These are phyloP conservation scores for Anorthoa munda DNA, from an alignment of 2,888 invertebrate genomes.

Conservation along the genomic window DNA sequence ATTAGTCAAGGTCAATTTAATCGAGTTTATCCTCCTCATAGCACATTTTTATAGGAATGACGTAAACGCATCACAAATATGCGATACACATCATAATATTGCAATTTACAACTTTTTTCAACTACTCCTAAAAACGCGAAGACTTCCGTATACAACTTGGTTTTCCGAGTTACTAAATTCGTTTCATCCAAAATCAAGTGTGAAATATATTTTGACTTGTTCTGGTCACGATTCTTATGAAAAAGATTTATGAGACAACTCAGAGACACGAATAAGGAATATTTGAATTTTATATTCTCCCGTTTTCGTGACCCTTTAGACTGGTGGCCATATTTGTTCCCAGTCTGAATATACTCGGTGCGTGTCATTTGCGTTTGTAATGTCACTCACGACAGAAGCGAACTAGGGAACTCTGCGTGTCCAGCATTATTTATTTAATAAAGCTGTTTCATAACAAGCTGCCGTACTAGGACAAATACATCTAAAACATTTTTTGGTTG, in stretches of 20 bases:
- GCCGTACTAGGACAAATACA: background rate
- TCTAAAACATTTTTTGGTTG: background rate
- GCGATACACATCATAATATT: background rate
- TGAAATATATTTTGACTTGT: slow-evolving; percentile 50
- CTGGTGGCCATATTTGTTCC: slow-evolving; percentile 21
- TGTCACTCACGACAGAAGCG: slow-evolving; percentile 41
- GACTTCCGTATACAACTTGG: slow-evolving; percentile 38
- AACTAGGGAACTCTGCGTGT: slow-evolving; percentile 33
- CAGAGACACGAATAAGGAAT: slow-evolving; percentile 39
- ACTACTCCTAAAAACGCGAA: slow-evolving; percentile 2
- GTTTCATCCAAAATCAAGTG: slow-evolving; percentile 45
- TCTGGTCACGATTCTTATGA: slow-evolving; percentile 55
- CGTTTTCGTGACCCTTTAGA: slow-evolving; percentile 39
- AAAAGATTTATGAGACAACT: slow-evolving; percentile 44
- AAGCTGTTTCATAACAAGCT: slow-evolving; percentile 20
- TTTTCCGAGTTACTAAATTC: slow-evolving; percentile 43
- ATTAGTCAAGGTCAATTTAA: background rate
- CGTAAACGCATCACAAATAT: slow-evolving; percentile 37
- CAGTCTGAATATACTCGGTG: slow-evolving; percentile 19
- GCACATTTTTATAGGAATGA: slow-evolving; percentile 6
- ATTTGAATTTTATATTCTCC: slow-evolving; percentile 39
- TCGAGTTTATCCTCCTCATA: background rate
- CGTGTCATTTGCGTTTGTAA: slow-evolving; percentile 53
- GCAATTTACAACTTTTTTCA: slow-evolving; percentile 28
- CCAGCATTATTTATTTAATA: slow-evolving; percentile 35